Evolutionary conservation across 1,140 invertebrate species (phyloP), one percentile per base, ranked within the genome.

Genomic region (Anastrepha obliqua): DNA sequence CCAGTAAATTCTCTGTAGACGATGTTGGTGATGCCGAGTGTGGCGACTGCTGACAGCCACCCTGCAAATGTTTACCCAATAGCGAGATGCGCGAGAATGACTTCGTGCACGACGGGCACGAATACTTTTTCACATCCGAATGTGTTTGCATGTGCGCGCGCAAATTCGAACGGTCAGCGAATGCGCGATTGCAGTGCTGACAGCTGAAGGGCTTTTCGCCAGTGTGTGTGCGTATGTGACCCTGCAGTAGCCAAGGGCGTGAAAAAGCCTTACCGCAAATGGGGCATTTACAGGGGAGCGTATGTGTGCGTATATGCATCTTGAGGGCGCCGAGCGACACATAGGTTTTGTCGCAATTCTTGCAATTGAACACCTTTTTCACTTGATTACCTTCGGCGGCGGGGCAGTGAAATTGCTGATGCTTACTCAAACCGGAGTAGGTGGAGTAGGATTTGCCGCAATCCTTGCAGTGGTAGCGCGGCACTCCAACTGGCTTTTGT

Each of bases 301-400:
- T 99, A 93, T 99, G 99, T 1, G 98, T 99, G 58, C 99, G 95
- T 89, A 99, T 99, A 94, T 99, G 99, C 98, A 99, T 99, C 93
- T 99, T 99, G 0, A 99, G 95, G 0, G 99, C 99, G 2, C 98
- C 98, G 86, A 99, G 94, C 0, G 97, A 98, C 0, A 98, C 97
- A 94, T 99, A 99, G 1, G 97, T 97, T 93, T 99, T 99, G 74
- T 98, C 97, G 94, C 99, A 99, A 93, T 97, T 97, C 93, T 99
- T 99, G 94, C 98, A 99, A 89, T 96, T 97, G 94, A 99, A 99
- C 0, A 97, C 96, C 94, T 99, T 99, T 92, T 98, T 97, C 3
- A 96, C 95, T 81, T 97, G 95, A 65, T 97, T 97, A 5, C 96
- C 96, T 89, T 97, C 96, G 55, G 96, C 96, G 0, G 96, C 96